Base-by-base conservation (phyloP, 2,113 vertebrate species). In the Entelurus aequoreus region DNA sequence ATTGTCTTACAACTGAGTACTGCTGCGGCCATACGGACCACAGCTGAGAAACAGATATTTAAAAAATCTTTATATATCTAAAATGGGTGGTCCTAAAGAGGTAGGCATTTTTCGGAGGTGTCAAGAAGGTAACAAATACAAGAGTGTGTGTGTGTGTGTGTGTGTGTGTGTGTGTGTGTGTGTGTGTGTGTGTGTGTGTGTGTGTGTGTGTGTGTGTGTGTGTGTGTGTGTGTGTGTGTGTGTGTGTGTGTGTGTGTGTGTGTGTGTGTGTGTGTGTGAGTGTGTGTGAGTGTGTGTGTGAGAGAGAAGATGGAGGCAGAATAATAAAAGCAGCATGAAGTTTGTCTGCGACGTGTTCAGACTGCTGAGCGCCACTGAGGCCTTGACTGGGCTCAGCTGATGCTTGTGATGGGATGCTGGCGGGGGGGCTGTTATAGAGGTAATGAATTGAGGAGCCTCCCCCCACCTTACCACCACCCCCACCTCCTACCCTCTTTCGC, bases 291-390 rank as follows among this genome's bases (percentile, higher is more conserved):
- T 77, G 72, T 71, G 66, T 75, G 73, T 48, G 28, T 6, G 28
- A 5, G n/a, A 11, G n/a, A 12, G 12, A 55, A 77, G 58, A 48
- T 69, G 68, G 67, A 71, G 75, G 81, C 87, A 88, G 86, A 90
- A 91, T 89, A 88, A 89, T 89, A 88, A 90, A 90, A 86, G 85
- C 82, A 68, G 81, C 86, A 84, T 90, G 87, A 89, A 91, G 88
- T 90, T 91, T 87, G 77, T 81, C 79, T 84, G 79, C 81, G 87
- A 90, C 89, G 89, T 91, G 90, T 89, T 83, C 78, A 76, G 90
- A 89, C 86, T 91, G 81, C 85, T 79, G 85, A 91, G 79, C 66
- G 83, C 80, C 65, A 58, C 62, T 2, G 74, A 74, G 85, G 79
- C 83, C 79, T 69, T 70, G 70, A 65, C 61, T 58, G 51, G 19